phyloP scores from a whole-genome alignment of 2,797 vertebrate species.

The Sciaenops ocellatus region DNA sequence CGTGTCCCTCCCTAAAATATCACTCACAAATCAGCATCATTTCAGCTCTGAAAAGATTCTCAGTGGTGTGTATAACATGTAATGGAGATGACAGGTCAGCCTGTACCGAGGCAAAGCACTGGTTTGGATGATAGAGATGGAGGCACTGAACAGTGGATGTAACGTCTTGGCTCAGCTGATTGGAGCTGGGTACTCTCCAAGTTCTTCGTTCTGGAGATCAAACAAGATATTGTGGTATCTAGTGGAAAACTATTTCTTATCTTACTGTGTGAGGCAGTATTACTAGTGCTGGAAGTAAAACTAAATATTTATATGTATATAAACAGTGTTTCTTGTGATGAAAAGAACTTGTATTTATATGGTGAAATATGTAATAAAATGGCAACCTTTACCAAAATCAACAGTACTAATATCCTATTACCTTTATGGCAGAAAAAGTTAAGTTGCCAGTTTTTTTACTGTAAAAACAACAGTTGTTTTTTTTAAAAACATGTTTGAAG shows the following conservation, averaged over 20 bases:
- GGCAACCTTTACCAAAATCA: no score
- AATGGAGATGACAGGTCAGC: slow-evolving; percentile 37
- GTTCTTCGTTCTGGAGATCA: background rate
- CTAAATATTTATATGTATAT: background rate
- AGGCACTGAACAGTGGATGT: slow-evolving; percentile 23
- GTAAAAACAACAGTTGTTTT: no score
- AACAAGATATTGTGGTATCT: background rate
- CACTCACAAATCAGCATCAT: slow-evolving; percentile 1
- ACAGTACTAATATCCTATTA: no score
- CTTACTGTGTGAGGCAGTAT: slow-evolving; percentile 2
- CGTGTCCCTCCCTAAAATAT: background rate
- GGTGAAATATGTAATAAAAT: no score
- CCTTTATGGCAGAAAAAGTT: no score
- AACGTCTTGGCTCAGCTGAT: background rate
- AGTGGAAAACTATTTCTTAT: background rate
- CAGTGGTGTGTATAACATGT: background rate
- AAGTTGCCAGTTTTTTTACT: no score
- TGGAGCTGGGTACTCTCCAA: background rate
- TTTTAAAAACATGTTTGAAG: no score
- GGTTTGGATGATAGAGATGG: slow-evolving; percentile 57
- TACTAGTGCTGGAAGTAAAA: background rate
- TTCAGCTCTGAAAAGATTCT: slow-evolving; percentile 11
- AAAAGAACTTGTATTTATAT: no score
- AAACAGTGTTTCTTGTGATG: no score
- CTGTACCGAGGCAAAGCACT: slow-evolving; percentile 36